Percentiles rank a stretch among this genome's conserved stretches.
Conservation (phyloP, 2,113 vertebrate species). For the Oryctolagus cuniculus region DNA sequence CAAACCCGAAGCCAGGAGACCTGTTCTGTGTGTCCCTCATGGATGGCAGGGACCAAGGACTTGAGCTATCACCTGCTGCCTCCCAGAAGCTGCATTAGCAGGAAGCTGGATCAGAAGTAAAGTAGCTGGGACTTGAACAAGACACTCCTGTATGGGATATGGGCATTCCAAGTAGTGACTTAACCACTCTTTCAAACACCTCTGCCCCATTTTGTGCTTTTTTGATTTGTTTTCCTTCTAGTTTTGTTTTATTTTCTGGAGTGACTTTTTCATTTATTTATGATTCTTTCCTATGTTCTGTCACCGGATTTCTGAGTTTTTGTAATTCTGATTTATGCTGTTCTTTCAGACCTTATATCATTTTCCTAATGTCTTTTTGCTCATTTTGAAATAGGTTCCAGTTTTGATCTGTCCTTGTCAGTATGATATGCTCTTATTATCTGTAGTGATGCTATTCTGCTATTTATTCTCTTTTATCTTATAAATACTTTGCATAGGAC, state of each 20-base stretch:
- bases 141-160: no score
- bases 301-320: constrained; percentile 67
- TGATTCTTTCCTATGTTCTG: constrained; percentile 40
- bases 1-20: no score
- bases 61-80: no score
- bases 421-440: constrained; percentile 61
- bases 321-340: constrained; percentile 51
- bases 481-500: constrained; percentile 45
- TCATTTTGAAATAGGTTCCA: constrained; percentile 60
- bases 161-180: no score
- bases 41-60: no score
- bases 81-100: no score
- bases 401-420: constrained; percentile 68
- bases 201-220: not conserved
- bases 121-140: no score
- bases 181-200: no score
- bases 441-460: constrained; percentile 39
- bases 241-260: constrained; percentile 42
- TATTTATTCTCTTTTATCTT: constrained; percentile 68
- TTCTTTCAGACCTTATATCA: constrained; percentile 63
- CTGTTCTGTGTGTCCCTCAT: no score
- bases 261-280: constrained; percentile 65
- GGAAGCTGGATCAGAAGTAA: no score
- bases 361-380: constrained; percentile 64
- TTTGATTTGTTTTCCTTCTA: not conserved